Conservation (phyloP, 2,113 vertebrate genomes). For the Dendrocopos noguchii region DNA sequence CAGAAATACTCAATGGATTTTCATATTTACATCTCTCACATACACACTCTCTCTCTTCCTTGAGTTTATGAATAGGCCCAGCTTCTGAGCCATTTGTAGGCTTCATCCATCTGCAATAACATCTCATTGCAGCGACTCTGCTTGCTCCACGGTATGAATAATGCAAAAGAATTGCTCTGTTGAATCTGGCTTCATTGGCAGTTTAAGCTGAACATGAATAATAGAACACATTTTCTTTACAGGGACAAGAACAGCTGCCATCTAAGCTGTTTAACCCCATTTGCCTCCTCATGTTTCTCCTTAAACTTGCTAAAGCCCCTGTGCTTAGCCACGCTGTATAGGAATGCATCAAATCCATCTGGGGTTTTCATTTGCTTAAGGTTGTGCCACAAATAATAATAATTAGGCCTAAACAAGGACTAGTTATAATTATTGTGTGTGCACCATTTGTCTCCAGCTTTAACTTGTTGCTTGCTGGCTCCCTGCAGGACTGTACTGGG, state of each 20-base stretch:
- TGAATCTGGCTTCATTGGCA: conserved; percentile 57
- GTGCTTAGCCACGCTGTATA: background rate
- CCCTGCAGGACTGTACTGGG: background rate
- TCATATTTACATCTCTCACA: background rate
- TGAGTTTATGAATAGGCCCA: background rate
- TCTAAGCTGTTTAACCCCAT: conserved; percentile 59
- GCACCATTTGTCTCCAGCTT: background rate
- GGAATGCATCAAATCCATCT: background rate
- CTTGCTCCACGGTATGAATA: conserved; percentile 39
- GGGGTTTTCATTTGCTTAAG: background rate
- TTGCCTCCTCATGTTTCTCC: conserved; percentile 51
- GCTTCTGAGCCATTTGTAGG: background rate
- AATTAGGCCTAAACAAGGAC: background rate
- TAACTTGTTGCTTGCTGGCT: background rate
- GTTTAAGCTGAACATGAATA: conserved; percentile 70
- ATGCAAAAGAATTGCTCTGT: conserved; percentile 55
- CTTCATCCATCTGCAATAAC: conserved; percentile 32
- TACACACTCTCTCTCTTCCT: background rate
- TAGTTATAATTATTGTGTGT: background rate
- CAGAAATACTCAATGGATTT: background rate
- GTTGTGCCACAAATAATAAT: background rate
- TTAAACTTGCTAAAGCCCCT: conserved; percentile 1
- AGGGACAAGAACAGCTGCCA: conserved; percentile 58
- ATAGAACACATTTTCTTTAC: conserved; percentile 67
- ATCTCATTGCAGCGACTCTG: background rate